Conservation (phyloP, 2,888 invertebrate species). For the Cephus sareptanus region DNA sequence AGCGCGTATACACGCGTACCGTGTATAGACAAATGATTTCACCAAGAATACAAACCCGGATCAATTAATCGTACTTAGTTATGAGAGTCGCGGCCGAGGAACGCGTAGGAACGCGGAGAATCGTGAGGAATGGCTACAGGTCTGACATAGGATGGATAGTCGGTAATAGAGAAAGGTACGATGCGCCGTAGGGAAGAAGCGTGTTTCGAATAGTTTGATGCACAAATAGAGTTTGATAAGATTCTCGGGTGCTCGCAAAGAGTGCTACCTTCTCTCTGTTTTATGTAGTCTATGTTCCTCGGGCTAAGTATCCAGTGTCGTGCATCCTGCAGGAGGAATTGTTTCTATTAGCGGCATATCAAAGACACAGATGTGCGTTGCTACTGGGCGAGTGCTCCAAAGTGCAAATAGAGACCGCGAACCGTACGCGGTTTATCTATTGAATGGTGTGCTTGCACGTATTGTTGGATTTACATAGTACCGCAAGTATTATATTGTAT, state of each 20-base stretch:
- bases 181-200: background rate
- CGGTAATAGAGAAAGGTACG: background rate
- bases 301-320: background rate
- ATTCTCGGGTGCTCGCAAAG: background rate
- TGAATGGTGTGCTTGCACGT: background rate
- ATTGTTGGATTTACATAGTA: background rate
- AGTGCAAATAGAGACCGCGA: conserved; percentile 20
- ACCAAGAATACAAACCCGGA: background rate
- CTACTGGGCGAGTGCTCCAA: conserved; percentile 2
- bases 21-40: background rate
- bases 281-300: background rate
- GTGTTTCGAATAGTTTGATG: background rate
- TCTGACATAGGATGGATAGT: background rate
- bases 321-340: conserved; percentile 31
- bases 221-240: background rate
- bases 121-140: background rate
- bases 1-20: background rate
- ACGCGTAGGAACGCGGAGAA: background rate
- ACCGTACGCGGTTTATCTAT: background rate
- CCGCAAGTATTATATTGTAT: background rate
- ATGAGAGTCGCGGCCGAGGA: background rate
- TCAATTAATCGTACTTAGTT: background rate
- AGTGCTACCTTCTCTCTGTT: background rate
- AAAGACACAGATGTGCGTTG: conserved; percentile 41
- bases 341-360: conserved; percentile 56